A percentile compares a stretch with the other conserved stretches of the same genome.
Conservation (phyloP, 2,888 invertebrate species). For the Drosophila mettleri region DNA sequence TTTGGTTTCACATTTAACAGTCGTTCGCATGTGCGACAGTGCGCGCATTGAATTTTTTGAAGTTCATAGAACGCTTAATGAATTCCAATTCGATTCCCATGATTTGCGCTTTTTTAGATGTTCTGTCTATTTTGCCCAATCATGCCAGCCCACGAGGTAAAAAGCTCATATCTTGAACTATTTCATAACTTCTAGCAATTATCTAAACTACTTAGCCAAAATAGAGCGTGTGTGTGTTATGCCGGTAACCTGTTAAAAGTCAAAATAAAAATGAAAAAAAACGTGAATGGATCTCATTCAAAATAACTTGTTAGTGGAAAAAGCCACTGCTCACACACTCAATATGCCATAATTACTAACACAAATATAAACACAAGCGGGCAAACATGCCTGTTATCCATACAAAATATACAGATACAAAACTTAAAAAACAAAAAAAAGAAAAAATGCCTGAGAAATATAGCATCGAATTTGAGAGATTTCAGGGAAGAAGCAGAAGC, state of each 20-base stretch:
- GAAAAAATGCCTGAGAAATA: slow-evolving; percentile 20
- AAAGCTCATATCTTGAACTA: slow-evolving; percentile 14
- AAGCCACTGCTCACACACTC: slow-evolving; percentile 58
- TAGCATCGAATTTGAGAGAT: slow-evolving; percentile 20
- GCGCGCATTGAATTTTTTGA: slow-evolving; percentile 32
- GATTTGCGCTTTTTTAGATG: slow-evolving; percentile 48
- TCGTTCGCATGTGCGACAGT: slow-evolving; percentile 9
- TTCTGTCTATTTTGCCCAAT: slow-evolving; percentile 44
- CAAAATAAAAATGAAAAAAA: slow-evolving; percentile 38
- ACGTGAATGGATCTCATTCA: slow-evolving; percentile 73
- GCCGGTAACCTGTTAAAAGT: slow-evolving; percentile 42
- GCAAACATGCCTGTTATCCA: slow-evolving; percentile 32
- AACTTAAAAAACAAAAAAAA: slow-evolving; percentile 11
- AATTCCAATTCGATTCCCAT: slow-evolving; percentile 41
- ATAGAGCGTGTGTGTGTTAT: slow-evolving; percentile 14
- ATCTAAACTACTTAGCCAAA: slow-evolving; percentile 22
- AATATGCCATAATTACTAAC: slow-evolving; percentile 52
- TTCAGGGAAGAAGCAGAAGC: slow-evolving; percentile 27
- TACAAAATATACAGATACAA: slow-evolving; percentile 9
- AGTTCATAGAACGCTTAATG: slow-evolving; percentile 58
- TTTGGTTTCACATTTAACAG: slow-evolving; percentile 4
- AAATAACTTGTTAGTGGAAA: slow-evolving; percentile 68
- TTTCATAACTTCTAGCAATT: slow-evolving; percentile 64
- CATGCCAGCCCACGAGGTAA: slow-evolving; percentile 15
- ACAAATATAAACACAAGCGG: slow-evolving; percentile 46